Base-by-base conservation (phyloP, 2,113 vertebrate species). In the Chionodraco myersi region DNA sequence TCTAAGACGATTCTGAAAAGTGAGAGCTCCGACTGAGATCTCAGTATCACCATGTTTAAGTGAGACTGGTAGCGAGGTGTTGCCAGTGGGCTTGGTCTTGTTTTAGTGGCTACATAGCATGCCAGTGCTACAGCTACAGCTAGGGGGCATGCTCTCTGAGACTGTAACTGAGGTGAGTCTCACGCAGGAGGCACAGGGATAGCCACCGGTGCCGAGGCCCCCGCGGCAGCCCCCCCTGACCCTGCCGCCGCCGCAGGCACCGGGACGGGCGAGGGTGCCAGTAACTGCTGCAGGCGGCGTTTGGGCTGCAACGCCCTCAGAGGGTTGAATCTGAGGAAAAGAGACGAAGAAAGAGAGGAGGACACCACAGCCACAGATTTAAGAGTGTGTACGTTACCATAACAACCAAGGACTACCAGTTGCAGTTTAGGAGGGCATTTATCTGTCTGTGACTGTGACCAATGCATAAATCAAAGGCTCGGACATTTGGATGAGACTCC, bases 231-330 rank as follows among this genome's bases (percentile, higher is more conserved):
- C 23, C 65, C 26, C 58, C 63, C 82, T 4, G 68, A 47, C 60
- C 68, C 86, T 8, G 80, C 63, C 75, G 44, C 89, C 82, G 86
- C 81, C 82, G 80, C 77, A 51, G 91, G 68, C 73, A 63, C 89
- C 41, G 87, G 87, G 70, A 77, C 67, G 77, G 93, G 85, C 6
- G 91, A 84, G 88, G 93, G 92, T 10, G 92, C 75, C 88, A 93
- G 79, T 78, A 94, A 94, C 90, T 94, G 94, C 89, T 95, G 93
- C 88, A 94, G 91, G 79, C 89, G 94, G 23, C 88, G 94, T 92
- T 95, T 95, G 88, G 94, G 93, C 92, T 95, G 94, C 89, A 95
- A 91, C 72, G 36, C 93, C 92, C 93, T 95, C 91, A 96, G 91
- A 65, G 95, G 93, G 93, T 95, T 95, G 94, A 95, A 95, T 95